Conservation (phyloP, 2,113 vertebrate genomes). For the Chloebia gouldiae region DNA sequence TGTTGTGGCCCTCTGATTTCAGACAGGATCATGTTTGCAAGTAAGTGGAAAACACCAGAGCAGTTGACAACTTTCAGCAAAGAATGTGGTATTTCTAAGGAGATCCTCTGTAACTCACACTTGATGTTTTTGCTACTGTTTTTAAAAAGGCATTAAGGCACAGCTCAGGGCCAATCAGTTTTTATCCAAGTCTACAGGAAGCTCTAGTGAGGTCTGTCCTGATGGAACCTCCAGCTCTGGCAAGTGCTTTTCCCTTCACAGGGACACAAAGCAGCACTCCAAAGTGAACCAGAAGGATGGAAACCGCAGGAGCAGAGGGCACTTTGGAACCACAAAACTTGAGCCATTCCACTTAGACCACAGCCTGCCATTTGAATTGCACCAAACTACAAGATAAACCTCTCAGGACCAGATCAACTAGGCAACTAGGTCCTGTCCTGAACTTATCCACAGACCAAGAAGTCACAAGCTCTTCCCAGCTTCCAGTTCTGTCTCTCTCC, state of each 20-base stretch:
- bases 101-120: background rate
- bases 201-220: background rate
- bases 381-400: background rate
- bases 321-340: background rate
- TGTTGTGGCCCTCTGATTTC: background rate
- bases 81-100: background rate
- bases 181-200: background rate
- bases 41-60: background rate
- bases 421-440: background rate
- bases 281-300: background rate
- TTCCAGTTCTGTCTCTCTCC: background rate
- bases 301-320: background rate
- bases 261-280: background rate
- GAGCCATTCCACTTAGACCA: background rate
- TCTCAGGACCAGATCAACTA: background rate
- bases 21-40: background rate
- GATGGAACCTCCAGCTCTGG: background rate
- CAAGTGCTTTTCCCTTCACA: fast-evolving
- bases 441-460: background rate
- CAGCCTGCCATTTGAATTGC: background rate
- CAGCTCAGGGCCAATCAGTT: background rate
- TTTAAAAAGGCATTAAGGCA: background rate
- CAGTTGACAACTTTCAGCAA: background rate
- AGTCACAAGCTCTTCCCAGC: background rate
- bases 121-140: background rate